Conservation (phyloP, 1,140 invertebrate genomes). For the Conus betulinus region DNA sequence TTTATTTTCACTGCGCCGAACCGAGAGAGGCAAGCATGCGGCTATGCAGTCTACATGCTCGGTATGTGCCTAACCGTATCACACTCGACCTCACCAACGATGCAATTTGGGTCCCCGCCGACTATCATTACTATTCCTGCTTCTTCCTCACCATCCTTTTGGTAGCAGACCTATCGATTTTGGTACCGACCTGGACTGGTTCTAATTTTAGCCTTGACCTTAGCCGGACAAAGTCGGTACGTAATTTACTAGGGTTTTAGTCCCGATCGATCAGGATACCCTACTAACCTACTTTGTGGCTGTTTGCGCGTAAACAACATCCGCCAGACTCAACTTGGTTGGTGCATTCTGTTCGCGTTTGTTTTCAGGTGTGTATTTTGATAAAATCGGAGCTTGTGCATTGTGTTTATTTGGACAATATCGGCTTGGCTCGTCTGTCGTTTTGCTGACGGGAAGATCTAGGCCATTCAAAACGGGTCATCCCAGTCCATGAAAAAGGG, state of each 20-base stretch:
- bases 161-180: neutral
- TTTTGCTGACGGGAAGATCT: neutral
- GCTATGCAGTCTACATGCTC: neutral
- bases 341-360: neutral
- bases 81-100: neutral
- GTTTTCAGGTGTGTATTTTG: neutral
- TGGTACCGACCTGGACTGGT: neutral
- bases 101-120: neutral
- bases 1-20: too few relatives aligned
- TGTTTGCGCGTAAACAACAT: neutral
- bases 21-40: too few relatives aligned
- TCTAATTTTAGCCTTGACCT: constrained; percentile 22
- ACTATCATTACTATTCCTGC: neutral
- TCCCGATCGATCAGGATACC: neutral
- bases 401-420: neutral
- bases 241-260: neutral
- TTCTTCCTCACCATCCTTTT: neutral
- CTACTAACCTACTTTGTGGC: constrained; percentile 17
- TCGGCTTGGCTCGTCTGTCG: neutral
- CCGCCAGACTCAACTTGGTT: too few relatives aligned
- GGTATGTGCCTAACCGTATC: neutral
- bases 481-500: neutral
- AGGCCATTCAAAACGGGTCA: constrained; percentile 3
- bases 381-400: neutral
- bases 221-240: constrained; percentile 15